Evolutionary conservation across 2,888 invertebrate species (phyloP).

Genomic region (Bimastos eiseni): DNA sequence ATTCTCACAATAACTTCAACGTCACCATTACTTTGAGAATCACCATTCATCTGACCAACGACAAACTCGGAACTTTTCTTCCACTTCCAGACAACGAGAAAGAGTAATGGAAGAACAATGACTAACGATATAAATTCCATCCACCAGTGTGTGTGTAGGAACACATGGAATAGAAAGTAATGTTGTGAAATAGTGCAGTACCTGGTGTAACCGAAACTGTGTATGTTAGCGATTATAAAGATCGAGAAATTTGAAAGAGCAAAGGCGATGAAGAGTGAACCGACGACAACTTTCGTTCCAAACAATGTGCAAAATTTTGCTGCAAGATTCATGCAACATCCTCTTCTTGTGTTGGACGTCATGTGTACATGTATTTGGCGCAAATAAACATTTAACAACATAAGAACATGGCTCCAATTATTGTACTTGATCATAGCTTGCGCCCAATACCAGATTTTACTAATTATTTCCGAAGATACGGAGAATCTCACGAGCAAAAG

Average conservation of each 20-base stretch:
- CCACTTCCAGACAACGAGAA: background rate
- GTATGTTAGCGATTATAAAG: background rate
- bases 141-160: background rate
- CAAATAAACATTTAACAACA: background rate
- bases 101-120: background rate
- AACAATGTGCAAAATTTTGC: background rate
- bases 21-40: no score
- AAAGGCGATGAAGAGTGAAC: background rate
- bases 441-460: background rate
- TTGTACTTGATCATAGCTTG: rapidly evolving
- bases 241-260: background rate
- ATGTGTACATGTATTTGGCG: background rate
- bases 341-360: background rate
- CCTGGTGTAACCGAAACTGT: background rate
- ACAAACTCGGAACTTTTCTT: background rate
- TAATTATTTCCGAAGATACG: no score
- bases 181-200: background rate
- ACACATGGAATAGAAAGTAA: background rate
- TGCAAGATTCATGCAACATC: background rate
- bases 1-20: no score
- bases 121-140: background rate
- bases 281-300: background rate
- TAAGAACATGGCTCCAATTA: background rate
- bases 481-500: background rate
- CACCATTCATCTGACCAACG: no score